Evolutionary conservation across 1,140 invertebrate genomes (phyloP).

Genomic region (Varroa destructor): DNA sequence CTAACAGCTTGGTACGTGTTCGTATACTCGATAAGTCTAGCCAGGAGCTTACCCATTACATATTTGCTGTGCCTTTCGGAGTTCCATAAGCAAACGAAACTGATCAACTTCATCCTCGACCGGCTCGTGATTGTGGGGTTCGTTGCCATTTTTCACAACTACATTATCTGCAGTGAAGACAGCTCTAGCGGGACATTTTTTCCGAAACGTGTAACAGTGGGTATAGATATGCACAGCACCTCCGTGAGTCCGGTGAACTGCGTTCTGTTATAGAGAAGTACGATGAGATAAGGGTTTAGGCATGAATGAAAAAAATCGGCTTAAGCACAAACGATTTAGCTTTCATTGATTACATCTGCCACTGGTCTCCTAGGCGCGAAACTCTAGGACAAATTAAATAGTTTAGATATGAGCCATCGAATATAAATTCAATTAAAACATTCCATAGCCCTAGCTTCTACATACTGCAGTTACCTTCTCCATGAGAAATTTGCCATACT

Average conservation of each 20-base stretch:
- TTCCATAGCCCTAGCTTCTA: too few species aligned
- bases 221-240: conserved; percentile 17
- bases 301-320: too few species aligned
- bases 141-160: conserved; percentile 13
- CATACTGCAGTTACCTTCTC: neutral
- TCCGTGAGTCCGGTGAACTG: conserved; percentile 3
- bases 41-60: conserved; percentile 8
- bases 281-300: too few species aligned
- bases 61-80: conserved; percentile 15
- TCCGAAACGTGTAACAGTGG: conserved; percentile 16
- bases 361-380: too few species aligned
- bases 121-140: conserved; percentile 7
- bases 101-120: conserved; percentile 25
- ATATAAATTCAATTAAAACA: too few species aligned
- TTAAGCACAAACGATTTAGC: too few species aligned
- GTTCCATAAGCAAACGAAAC: conserved; percentile 12
- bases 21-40: neutral
- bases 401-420: too few species aligned
- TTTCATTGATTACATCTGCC: too few species aligned
- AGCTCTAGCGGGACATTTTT: conserved; percentile 17
- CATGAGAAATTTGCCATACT: conserved; percentile 20
- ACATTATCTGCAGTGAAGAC: conserved; percentile 15
- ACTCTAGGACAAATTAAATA: too few species aligned
- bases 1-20: neutral
- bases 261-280: neutral